These are phyloP conservation scores for Porites rus DNA, from an alignment of 92 coral and sea anemone species.

Conservation along the genomic window DNA sequence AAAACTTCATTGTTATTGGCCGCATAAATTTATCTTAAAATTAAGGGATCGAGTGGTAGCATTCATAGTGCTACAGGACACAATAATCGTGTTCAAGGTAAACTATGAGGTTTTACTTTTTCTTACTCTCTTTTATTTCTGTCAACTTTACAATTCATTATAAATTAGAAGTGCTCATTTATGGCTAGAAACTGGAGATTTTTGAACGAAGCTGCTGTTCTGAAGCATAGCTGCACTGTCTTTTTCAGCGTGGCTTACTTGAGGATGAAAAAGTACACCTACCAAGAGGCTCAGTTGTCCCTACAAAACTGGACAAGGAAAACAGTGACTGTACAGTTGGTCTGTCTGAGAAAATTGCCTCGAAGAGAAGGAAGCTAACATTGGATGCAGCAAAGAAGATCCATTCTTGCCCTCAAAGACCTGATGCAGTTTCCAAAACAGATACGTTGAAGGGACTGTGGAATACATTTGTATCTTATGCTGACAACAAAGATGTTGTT, in stretches of 20 bases:
- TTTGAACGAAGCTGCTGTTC: too few species aligned
- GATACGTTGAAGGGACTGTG: slow-evolving; percentile 59
- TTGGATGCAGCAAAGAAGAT: slow-evolving; percentile 54
- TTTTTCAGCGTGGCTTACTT: slow-evolving; percentile 43
- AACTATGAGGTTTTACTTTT: too few species aligned
- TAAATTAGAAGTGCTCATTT: too few species aligned
- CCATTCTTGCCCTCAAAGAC: slow-evolving; percentile 47
- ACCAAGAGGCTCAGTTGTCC: slow-evolving; percentile 50
- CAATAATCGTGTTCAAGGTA: too few species aligned
- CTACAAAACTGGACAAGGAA: slow-evolving; percentile 50
- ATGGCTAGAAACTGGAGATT: background rate
- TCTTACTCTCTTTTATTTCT: too few species aligned
- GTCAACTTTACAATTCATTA: too few species aligned
- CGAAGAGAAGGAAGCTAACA: slow-evolving; percentile 48
- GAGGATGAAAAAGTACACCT: slow-evolving; percentile 40
- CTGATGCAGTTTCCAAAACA: slow-evolving; percentile 33
- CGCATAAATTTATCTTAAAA: slow-evolving; percentile 5
- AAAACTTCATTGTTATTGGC: background rate
- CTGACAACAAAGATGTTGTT: slow-evolving; percentile 43
- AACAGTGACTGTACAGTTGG: slow-evolving; percentile 33
- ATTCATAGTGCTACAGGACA: too few species aligned
- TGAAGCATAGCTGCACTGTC: background rate
- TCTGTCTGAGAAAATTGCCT: slow-evolving; percentile 46
- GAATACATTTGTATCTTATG: slow-evolving; percentile 46
- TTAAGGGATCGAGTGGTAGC: background rate